These are phyloP conservation scores for Melanaphis sacchari DNA, from an alignment of 1,140 invertebrate species.

Conservation along the genomic window DNA sequence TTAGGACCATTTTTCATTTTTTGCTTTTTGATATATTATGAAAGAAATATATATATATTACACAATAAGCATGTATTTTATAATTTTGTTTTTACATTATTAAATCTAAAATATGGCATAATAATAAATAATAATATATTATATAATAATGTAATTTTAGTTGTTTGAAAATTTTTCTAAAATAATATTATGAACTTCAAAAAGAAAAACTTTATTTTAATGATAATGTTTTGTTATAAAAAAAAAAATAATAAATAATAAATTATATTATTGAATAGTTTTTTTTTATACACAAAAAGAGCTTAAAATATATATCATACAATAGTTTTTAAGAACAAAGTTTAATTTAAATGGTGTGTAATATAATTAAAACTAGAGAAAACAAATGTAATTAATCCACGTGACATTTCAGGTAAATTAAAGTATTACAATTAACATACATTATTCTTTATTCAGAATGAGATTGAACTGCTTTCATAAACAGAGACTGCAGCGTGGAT, in stretches of 20 bases:
- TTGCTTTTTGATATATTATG: slow-evolving; percentile 48
- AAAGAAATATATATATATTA: slow-evolving; percentile 24
- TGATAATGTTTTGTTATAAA: slow-evolving; percentile 52
- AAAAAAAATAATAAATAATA: slow-evolving; percentile 24
- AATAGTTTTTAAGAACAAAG: background rate
- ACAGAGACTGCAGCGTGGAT: too few species aligned
- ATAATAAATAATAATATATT: background rate
- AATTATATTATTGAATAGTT: slow-evolving; percentile 35
- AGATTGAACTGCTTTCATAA: too few species aligned
- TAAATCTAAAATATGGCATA: background rate
- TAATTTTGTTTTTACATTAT: slow-evolving; percentile 32
- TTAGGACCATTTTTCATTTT: slow-evolving; percentile 42
- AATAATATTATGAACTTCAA: slow-evolving; percentile 34
- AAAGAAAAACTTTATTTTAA: slow-evolving; percentile 49
- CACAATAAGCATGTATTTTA: slow-evolving; percentile 32
- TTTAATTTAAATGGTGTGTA: background rate
- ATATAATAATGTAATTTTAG: slow-evolving; percentile 42
- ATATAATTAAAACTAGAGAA: background rate
- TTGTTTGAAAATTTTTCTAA: slow-evolving; percentile 34
- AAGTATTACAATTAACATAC: too few species aligned
- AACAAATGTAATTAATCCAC: background rate
- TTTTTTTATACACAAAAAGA: background rate
- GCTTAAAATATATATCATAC: background rate
- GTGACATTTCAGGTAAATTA: too few species aligned
- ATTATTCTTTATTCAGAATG: too few species aligned